A percentile compares a stretch with the other conserved stretches of the same genome.
Evolutionary conservation across 2,113 vertebrate genomes (phyloP).

Genomic region (Centropus bengalensis): DNA sequence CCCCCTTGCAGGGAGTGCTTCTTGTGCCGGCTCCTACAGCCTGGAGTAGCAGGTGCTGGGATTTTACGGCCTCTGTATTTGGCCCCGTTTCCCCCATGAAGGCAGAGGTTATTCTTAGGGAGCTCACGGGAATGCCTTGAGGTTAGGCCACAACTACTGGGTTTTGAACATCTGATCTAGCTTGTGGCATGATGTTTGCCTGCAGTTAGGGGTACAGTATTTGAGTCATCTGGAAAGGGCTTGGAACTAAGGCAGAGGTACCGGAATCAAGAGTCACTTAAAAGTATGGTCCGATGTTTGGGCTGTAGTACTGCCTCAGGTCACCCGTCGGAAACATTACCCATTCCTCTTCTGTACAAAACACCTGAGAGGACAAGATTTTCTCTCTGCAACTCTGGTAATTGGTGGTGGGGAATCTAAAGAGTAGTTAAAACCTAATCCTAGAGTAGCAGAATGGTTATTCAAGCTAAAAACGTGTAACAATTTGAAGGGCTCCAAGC

Average conservation of each 20-base stretch:
- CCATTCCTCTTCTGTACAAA: not conserved
- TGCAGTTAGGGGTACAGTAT: not conserved
- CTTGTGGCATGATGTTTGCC: not conserved
- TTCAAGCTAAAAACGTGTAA: not conserved
- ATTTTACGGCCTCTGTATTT: not conserved
- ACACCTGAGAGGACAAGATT: not conserved
- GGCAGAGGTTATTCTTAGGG: not conserved
- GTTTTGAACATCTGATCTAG: not conserved
- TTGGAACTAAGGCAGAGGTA: not conserved
- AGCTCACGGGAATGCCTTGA: not conserved
- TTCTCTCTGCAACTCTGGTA: not conserved
- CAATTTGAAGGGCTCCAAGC: not conserved
- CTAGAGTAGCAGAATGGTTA: not conserved
- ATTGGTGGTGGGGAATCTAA: not conserved
- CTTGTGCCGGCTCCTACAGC: not conserved
- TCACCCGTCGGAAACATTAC: not conserved
- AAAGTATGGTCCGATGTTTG: not conserved
- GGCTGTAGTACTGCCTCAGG: not conserved
- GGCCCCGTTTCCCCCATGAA: not conserved
- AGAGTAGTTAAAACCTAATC: not conserved
- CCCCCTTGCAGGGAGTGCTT: not conserved
- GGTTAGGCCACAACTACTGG: not conserved
- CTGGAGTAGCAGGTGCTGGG: not conserved
- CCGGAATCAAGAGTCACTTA: not conserved
- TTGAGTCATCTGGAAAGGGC: not conserved